These are phyloP conservation scores for Babylonia areolata DNA, from an alignment of 1,140 invertebrate genomes.

Conservation along the genomic window DNA sequence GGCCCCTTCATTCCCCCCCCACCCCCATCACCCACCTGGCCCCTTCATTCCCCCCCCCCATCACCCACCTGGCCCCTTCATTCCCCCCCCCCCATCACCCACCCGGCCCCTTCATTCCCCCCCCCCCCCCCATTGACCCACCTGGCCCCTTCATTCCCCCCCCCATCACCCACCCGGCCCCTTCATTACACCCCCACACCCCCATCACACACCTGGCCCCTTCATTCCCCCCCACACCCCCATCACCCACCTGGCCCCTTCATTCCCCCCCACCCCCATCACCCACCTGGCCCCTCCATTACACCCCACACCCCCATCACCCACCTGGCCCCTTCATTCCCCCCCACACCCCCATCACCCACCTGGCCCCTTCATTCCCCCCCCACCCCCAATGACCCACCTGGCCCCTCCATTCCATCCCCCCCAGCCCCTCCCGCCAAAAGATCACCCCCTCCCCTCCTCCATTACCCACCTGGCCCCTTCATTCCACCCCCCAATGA, in stretches of 20 bases:
- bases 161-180: conserved; percentile 49
- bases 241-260: conserved; percentile 57
- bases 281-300: conserved; percentile 38
- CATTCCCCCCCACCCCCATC: conserved; percentile 57
- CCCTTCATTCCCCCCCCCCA: conserved; percentile 56
- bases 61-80: conserved; percentile 55
- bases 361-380: conserved; percentile 63
- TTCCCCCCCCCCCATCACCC: conserved; percentile 56
- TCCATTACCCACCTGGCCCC: no score
- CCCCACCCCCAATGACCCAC: conserved; percentile 55
- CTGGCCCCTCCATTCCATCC: conserved; percentile 61
- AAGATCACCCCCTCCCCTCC: no score
- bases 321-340: conserved; percentile 60
- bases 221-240: no score
- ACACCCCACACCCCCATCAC: no score
- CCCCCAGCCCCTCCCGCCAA: no score
- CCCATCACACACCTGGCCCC: conserved; percentile 60
- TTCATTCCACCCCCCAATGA: no score
- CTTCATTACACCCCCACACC: no score
- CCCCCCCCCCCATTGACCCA: no score
- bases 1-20: conserved; percentile 59
- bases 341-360: no score
- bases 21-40: conserved; percentile 62
- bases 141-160: conserved; percentile 62
- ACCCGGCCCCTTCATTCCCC: conserved; percentile 63